Evolutionary conservation across 2,888 invertebrate genomes (phyloP).

Genomic region (Drosophila suboccidentalis): DNA sequence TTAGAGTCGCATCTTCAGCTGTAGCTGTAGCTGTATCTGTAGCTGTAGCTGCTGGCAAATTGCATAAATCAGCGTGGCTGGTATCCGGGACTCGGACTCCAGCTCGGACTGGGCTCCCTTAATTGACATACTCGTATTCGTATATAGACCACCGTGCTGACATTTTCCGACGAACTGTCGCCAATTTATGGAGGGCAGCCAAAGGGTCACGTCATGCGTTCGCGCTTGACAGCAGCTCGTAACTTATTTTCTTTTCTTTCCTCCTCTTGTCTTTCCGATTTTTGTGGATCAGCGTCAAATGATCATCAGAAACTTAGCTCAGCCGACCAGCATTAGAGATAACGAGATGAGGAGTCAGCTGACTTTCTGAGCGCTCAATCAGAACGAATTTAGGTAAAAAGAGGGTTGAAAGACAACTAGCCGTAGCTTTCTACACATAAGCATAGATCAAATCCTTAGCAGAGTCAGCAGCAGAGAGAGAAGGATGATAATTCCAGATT

Average conservation of each 20-base stretch:
- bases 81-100: constrained; percentile 5
- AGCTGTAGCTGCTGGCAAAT: constrained; percentile 60
- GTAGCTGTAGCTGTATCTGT: not conserved
- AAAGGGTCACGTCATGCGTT: constrained; percentile 70
- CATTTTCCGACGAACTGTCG: constrained; percentile 69
- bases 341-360: not conserved
- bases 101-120: constrained; percentile 41
- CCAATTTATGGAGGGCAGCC: constrained; percentile 71
- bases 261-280: not conserved
- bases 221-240: constrained; percentile 75
- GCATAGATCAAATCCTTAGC: too few relatives aligned
- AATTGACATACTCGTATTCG: constrained; percentile 74
- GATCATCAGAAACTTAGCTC: constrained; percentile 3
- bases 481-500: too few relatives aligned
- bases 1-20: constrained; percentile 14
- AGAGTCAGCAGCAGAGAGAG: too few relatives aligned
- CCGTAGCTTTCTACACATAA: too few relatives aligned
- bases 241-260: constrained; percentile 33
- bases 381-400: not conserved
- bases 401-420: not conserved
- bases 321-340: constrained; percentile 13
- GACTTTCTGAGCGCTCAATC: constrained; percentile 16
- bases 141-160: constrained; percentile 73
- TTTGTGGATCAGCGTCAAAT: constrained; percentile 4
- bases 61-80: constrained; percentile 72